phyloP scores from a whole-genome alignment of 2,797 vertebrate genomes.

The Poecilia gillii region DNA sequence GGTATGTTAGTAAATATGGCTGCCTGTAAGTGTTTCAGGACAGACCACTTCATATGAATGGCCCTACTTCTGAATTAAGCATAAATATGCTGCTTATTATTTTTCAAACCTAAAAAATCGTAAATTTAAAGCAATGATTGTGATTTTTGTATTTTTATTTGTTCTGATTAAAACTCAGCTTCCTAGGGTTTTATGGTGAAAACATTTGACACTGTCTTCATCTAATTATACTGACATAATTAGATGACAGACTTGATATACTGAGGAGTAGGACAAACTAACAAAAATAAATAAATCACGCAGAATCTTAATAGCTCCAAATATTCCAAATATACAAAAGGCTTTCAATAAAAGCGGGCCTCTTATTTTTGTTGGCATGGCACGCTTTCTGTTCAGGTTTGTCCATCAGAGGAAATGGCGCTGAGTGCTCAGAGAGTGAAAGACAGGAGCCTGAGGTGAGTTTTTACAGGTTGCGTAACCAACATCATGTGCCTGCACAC shows the following conservation, averaged over 20 bases:
- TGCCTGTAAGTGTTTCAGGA: background rate
- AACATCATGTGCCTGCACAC: constrained; percentile 3
- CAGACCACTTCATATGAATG: background rate
- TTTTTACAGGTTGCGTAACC: constrained; percentile 36
- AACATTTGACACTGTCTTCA: background rate
- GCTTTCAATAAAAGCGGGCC: background rate
- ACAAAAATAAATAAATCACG: background rate
- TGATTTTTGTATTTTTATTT: background rate
- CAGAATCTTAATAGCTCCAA: constrained; percentile 3
- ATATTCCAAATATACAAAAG: background rate
- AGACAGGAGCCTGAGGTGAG: constrained; percentile 17
- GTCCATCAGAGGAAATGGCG: constrained; percentile 30
- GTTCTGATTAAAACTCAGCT: background rate
- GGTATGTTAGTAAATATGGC: background rate
- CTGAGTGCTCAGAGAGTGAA: constrained; percentile 4
- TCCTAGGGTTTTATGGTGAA: background rate
- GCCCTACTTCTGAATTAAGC: background rate
- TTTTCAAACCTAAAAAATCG: background rate
- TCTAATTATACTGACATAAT: background rate
- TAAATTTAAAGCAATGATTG: background rate
- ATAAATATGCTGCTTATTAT: background rate
- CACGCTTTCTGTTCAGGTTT: constrained; percentile 33
- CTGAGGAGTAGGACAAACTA: background rate
- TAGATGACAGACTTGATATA: background rate
- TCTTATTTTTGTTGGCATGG: background rate